A percentile compares a stretch with the other conserved stretches of the same genome.
Conservation (phyloP, 2,113 vertebrate species). For the Trinectes maculatus region DNA sequence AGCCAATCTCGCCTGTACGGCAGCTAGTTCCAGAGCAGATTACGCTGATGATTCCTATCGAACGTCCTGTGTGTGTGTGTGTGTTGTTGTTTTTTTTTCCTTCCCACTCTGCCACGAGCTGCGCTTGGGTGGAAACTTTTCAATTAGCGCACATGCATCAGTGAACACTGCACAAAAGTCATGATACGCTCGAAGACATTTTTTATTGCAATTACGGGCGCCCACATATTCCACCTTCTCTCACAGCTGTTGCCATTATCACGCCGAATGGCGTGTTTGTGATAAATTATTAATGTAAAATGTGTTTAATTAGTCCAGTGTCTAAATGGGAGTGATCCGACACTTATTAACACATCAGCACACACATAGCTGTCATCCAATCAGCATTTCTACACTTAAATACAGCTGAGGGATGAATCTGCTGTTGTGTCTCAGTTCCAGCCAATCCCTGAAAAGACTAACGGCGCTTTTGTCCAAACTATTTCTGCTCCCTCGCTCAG, state of each 20-base stretch:
- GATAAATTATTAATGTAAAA: constrained; percentile 35
- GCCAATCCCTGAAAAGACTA: neutral
- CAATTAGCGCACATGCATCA: constrained; percentile 39
- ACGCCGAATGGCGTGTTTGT: constrained; percentile 13
- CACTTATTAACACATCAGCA: neutral
- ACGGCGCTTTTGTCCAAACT: neutral
- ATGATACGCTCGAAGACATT: constrained; percentile 44
- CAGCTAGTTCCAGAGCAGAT: constrained; percentile 9
- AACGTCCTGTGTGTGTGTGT: constrained; percentile 10
- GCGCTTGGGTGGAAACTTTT: constrained; percentile 36
- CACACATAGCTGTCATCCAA: constrained; percentile 1
- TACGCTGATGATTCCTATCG: neutral
- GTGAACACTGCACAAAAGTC: constrained; percentile 46
- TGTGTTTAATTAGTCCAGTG: constrained; percentile 30
- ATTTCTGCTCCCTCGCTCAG: no score
- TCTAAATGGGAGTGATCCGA: constrained; percentile 4
- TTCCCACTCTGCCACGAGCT: neutral
- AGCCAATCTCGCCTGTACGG: constrained; percentile 35
- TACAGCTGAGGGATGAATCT: constrained; percentile 5
- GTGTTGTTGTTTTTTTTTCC: neutral
- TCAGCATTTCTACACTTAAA: neutral
- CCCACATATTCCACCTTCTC: constrained; percentile 15
- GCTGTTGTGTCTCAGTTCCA: neutral
- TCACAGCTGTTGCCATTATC: constrained; percentile 32
- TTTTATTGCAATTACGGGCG: constrained; percentile 35